phyloP scores from a whole-genome alignment of 2,888 invertebrate species.

The Drymonia ruficornis region DNA sequence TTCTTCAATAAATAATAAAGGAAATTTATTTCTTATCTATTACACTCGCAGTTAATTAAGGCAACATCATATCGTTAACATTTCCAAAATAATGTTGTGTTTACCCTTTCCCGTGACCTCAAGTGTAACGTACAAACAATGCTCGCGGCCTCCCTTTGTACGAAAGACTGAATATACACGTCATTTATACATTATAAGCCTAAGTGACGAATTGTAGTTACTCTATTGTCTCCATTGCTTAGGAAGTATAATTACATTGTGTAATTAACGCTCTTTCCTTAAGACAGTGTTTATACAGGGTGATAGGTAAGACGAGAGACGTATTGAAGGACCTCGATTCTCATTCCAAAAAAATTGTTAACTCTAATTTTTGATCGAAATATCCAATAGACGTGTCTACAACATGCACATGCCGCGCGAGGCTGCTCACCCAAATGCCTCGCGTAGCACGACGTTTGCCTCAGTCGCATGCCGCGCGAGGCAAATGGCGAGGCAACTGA shows the following conservation, averaged over 20 bases:
- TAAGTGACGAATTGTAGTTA: conserved; percentile 41
- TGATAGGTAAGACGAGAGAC: too few relatives aligned
- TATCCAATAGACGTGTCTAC: too few relatives aligned
- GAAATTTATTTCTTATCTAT: background rate
- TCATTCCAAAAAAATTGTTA: too few relatives aligned
- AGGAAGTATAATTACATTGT: conserved; percentile 14
- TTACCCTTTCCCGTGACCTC: conserved; percentile 13
- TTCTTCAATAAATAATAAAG: background rate
- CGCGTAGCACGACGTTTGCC: too few relatives aligned
- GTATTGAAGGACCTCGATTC: too few relatives aligned
- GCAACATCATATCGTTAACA: background rate
- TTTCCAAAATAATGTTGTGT: background rate
- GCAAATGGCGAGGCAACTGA: too few relatives aligned
- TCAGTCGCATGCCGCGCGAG: too few relatives aligned
- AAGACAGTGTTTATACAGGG: background rate
- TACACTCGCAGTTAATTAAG: background rate
- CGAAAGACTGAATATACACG: conserved; percentile 42
- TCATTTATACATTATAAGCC: conserved; percentile 51
- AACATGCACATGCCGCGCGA: too few relatives aligned
- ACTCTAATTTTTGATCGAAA: too few relatives aligned
- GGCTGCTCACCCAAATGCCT: too few relatives aligned
- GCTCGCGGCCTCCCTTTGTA: conserved; percentile 44
- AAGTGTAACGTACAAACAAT: conserved; percentile 40
- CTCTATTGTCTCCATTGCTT: conserved; percentile 28
- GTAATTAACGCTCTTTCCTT: background rate